Evolutionary conservation across 35 echinoderm and acorn worm species (phyloP).

Genomic region (Acanthaster planci): DNA sequence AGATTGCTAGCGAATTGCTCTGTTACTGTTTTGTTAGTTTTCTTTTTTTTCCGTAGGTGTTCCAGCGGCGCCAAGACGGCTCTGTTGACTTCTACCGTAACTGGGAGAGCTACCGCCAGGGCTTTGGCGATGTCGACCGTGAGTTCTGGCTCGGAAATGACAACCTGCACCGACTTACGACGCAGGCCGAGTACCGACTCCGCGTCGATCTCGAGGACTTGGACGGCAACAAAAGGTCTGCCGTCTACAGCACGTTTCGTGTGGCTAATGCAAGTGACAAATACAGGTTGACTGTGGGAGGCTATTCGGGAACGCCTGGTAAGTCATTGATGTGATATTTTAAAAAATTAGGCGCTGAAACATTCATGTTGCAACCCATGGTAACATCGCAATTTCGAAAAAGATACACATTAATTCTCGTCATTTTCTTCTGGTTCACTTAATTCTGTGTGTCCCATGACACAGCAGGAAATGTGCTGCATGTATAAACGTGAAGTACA

Average conservation of each 20-base stretch:
- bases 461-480: no score
- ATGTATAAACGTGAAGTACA: no score
- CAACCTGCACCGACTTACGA: constrained; percentile 72
- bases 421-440: no score
- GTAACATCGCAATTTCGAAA: no score
- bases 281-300: constrained; percentile 56
- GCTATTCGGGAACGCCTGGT: constrained; percentile 75
- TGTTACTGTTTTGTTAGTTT: no score
- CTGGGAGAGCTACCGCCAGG: constrained; percentile 58
- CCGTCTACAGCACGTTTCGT: constrained; percentile 55
- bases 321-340: background rate
- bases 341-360: no score
- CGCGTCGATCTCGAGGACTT: constrained; percentile 59
- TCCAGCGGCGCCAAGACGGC: constrained; percentile 76
- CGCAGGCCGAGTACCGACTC: constrained; percentile 72
- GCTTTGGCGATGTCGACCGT: constrained; percentile 56
- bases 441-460: no score
- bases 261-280: constrained; percentile 45
- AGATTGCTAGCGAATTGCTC: no score
- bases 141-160: constrained; percentile 85
- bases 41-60: constrained; percentile 67
- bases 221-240: constrained; percentile 42
- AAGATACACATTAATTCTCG: no score
- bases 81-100: constrained; percentile 77
- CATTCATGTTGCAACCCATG: no score